Conservation (phyloP, 2,888 invertebrate genomes). For the Eupelmus urozonus region DNA sequence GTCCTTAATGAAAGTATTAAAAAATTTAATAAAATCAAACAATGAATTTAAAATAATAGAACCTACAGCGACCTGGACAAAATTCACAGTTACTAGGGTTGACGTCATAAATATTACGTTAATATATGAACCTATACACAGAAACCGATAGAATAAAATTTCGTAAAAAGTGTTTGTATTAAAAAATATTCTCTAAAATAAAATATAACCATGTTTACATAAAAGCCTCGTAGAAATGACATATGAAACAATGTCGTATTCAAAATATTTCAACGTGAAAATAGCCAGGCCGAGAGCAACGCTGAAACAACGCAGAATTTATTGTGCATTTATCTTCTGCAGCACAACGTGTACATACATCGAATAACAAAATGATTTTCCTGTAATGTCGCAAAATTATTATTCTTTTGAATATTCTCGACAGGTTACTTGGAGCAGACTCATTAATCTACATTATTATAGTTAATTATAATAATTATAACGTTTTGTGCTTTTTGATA, state of each 20-base stretch:
- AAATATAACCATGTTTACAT: constrained; percentile 19
- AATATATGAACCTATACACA: neutral
- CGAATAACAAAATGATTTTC: constrained; percentile 1
- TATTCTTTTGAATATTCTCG: too few relatives aligned
- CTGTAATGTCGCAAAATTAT: too few relatives aligned
- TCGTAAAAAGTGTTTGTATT: neutral
- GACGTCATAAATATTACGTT: neutral
- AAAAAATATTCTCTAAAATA: neutral
- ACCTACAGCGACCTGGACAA: neutral
- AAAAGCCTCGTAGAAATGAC: constrained; percentile 1
- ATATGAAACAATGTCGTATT: constrained; percentile 4
- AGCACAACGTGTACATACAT: neutral
- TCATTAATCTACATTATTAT: too few relatives aligned
- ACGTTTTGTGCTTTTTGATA: too few relatives aligned
- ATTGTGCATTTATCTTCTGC: constrained; percentile 5
- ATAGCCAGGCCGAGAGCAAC: neutral
- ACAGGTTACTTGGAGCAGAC: too few relatives aligned
- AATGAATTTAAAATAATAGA: neutral
- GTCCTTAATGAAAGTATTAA: too few relatives aligned
- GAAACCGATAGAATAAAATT: neutral
- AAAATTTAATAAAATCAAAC: too few relatives aligned
- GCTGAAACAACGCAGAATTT: constrained; percentile 6
- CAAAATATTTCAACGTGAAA: constrained; percentile 1
- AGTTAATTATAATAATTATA: too few relatives aligned
- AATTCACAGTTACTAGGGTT: too few relatives aligned